Base-by-base conservation (phyloP, 2,113 vertebrate genomes). In the Silurus meridionalis region DNA sequence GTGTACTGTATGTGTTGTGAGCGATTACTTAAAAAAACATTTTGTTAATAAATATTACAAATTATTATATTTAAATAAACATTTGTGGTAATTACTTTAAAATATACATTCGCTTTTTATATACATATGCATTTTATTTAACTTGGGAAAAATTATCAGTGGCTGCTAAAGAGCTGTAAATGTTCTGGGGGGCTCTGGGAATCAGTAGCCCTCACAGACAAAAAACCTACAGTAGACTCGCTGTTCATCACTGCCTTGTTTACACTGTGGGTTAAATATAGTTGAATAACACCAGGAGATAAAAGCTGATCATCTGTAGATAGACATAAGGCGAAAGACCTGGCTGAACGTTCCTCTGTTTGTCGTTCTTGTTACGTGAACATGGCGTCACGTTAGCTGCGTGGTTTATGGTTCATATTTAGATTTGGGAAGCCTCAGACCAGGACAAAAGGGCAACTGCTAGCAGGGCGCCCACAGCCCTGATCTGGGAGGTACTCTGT, bases 401-500 rank as follows among this genome's bases (percentile, higher is more conserved):
- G 21, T 3, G 4, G 17, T 25, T 21, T 37, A 37, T 69, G 66
- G 46, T 83, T 28, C 52, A n/a, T 28, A 83, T 71, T 66, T 55
- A 67, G 48, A 37, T 53, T 57, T 53, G 21, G 37, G 57, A 9
- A 52, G 5, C 19, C 53, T 57, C 11, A 48, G 63, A 58, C 50
- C 52, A 25, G 75, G 84, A 80, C 63, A 80, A 85, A 85, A 85
- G 84, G 84, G 75, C 75, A 85, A 85, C n/a, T 66, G 21, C 6
- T 48, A 80, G 84, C 84, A 5, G 84, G 84, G 63, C 25, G 63
- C 63, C 61, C 52, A 82, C 21, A 37, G n/a, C 85, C 85, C 80
- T 55, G 77, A 64, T 84, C 55, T 50, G 50, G 71, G 67, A 25
- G 57, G 64, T 82, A 28, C 83, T 84, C 82, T 88, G 83, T 77